Evolutionary conservation across 2,797 vertebrate species (phyloP).

Genomic region (Rallus crepitans): DNA sequence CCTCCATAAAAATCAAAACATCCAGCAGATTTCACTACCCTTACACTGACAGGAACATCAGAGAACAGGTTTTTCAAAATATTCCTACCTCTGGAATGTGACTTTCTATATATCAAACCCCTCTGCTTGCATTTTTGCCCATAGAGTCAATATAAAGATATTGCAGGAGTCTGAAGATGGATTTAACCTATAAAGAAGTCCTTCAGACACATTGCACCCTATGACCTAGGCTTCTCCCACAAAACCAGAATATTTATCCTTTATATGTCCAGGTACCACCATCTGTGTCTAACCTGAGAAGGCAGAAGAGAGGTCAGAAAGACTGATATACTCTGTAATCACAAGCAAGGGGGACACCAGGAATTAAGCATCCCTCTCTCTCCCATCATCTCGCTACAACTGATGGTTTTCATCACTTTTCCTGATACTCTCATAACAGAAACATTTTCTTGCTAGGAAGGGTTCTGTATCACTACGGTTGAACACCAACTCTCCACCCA

Average conservation of each 20-base stretch:
- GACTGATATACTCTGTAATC: not conserved
- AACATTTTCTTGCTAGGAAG: not conserved
- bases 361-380: not conserved
- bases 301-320: not conserved
- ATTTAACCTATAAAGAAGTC: not conserved
- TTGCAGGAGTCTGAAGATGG: not conserved
- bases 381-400: not conserved
- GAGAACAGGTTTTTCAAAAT: not conserved
- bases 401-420: not conserved
- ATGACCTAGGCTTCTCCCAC: not conserved
- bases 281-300: not conserved
- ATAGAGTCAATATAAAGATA: not conserved
- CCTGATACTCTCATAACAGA: not conserved
- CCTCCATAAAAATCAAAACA: constrained; percentile 23
- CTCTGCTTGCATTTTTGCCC: not conserved
- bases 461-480: not conserved
- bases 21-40: not conserved
- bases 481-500: not conserved
- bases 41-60: not conserved
- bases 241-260: not conserved
- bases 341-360: not conserved
- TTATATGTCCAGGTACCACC: not conserved
- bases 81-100: not conserved
- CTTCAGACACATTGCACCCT: not conserved
- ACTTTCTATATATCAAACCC: not conserved